These are phyloP conservation scores for Alligator mississippiensis DNA, from an alignment of 2,113 vertebrate genomes.

Conservation along the genomic window DNA sequence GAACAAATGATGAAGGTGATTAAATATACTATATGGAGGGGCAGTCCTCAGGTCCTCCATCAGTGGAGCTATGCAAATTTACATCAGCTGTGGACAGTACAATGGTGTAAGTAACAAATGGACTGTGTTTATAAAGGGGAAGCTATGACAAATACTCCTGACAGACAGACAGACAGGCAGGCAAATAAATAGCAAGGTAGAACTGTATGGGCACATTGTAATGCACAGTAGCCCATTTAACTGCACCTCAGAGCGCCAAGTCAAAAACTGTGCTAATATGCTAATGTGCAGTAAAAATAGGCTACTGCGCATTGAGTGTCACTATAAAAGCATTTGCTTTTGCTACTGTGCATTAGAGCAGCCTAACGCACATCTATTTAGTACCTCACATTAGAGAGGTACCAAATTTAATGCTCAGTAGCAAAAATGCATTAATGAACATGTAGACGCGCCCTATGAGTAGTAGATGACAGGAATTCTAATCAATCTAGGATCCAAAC, in stretches of 20 bases:
- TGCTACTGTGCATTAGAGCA: no score
- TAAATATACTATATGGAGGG: background rate
- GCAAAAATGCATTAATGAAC: no score
- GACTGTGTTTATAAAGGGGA: background rate
- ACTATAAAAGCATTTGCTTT: no score
- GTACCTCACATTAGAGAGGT: no score
- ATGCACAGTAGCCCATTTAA: no score
- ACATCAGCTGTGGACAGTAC: background rate
- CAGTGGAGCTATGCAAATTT: background rate
- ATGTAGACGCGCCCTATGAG: background rate
- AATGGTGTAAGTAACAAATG: background rate
- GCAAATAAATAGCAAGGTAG: background rate
- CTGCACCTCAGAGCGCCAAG: no score
- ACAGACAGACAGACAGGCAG: accelerated
- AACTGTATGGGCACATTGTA: no score
- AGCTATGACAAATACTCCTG: background rate
- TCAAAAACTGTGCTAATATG: no score
- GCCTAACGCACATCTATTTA: no score
- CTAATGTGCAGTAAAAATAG: no score
- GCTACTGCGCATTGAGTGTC: no score
- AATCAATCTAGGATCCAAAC: background rate
- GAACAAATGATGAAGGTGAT: background rate
- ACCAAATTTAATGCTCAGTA: no score
- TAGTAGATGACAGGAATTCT: background rate
- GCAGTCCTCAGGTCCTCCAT: background rate